These are phyloP conservation scores for Danio tinwini DNA, from an alignment of 2,797 vertebrate species.

Conservation along the genomic window DNA sequence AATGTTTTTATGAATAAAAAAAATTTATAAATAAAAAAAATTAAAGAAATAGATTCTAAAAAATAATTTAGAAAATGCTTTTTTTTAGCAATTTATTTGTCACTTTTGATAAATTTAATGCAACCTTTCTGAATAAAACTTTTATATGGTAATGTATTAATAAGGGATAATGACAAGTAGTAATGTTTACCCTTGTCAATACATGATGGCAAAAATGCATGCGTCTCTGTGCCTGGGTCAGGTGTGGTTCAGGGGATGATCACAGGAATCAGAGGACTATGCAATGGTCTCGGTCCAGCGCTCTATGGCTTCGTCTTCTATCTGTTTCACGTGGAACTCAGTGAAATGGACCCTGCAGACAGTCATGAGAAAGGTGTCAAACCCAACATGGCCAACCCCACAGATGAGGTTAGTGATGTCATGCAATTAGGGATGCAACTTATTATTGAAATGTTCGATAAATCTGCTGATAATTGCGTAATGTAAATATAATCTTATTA, in stretches of 20 bases:
- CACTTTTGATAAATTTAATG: background rate
- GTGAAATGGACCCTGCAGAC: constrained; percentile 81
- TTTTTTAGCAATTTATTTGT: too few species aligned
- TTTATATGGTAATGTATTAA: background rate
- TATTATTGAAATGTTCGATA: too few species aligned
- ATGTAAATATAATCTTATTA: too few species aligned
- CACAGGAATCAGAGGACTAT: constrained; percentile 89
- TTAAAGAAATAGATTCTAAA: too few species aligned
- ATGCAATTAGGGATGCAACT: background rate
- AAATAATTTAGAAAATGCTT: too few species aligned
- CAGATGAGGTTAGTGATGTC: constrained; percentile 83
- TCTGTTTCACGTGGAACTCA: constrained; percentile 90
- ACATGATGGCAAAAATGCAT: background rate
- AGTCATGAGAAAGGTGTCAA: constrained; percentile 82
- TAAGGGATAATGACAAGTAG: background rate
- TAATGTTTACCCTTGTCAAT: background rate
- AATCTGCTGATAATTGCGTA: too few species aligned
- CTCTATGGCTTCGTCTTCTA: constrained; percentile 92
- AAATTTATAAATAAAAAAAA: too few species aligned
- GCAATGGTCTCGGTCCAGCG: constrained; percentile 87
- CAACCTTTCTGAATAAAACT: background rate
- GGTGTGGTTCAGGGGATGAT: constrained; percentile 95
- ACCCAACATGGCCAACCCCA: constrained; percentile 90
- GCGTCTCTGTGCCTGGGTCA: constrained; percentile 52
- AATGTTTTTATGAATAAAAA: too few species aligned